Evolutionary conservation across 2,113 vertebrate species (phyloP), one percentile per base, ranked within the genome.

Genomic region (Dicaeum eximium): DNA sequence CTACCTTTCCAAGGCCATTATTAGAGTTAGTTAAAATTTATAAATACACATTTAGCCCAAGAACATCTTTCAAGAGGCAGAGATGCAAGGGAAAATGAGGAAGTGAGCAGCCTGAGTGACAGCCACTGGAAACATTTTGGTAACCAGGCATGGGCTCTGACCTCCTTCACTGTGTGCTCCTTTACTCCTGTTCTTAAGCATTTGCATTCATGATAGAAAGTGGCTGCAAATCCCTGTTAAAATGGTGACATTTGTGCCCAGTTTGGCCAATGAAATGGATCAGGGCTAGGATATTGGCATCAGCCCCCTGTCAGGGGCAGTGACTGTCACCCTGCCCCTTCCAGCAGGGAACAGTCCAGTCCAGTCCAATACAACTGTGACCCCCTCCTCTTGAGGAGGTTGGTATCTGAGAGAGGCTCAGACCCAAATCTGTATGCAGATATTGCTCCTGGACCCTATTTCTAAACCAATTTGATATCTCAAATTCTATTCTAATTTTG

Each of bases 401-500:
- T 62, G 33, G 37, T 30, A 57, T 10, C 33, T 69, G 53, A 69
- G 77, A 83, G 54, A 88, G 30, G 7, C 19, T 67, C 47, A 47
- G 24, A 64, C 53, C 16, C 83, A 80, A 66, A 95, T 86, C 72
- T 71, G 28, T 40, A 72, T 81, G 53, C 45, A 85, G 35, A 53
- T 75, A 31, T 21, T 86, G 53, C 47, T 67, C 47, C 66, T 81
- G 67, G 30, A 70, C 21, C 33, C 45, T 73, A 35, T 83, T 92
- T 83, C 94, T 42, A 83, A 93, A 88, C 42, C 25, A 94, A 72
- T 64, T 73, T 40, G 40, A 48, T 71, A 56, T 51, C 69, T 81
- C 72, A 80, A 79, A 33, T 25, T 88, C 47, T 80, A 56, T 92
- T 91, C 88, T 77, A 91, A 77, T 85, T 77, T 81, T 70, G 56